These are phyloP conservation scores for Zootermopsis nevadensis DNA, from an alignment of 2,888 invertebrate genomes.

Conservation along the genomic window DNA sequence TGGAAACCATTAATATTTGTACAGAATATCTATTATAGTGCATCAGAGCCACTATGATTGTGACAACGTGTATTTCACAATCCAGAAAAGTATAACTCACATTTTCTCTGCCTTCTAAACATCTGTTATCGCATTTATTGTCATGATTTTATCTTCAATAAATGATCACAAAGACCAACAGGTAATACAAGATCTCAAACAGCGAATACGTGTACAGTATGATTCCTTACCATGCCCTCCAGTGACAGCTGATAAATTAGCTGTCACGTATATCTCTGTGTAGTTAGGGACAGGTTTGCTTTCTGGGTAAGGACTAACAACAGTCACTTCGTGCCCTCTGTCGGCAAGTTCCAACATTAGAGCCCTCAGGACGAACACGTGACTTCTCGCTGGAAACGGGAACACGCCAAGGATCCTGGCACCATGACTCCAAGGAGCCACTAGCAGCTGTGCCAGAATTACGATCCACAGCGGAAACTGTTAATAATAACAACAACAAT, in stretches of 20 bases:
- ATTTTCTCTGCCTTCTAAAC: no score
- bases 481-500: no score
- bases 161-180: no score
- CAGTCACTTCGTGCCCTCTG: conserved; percentile 52
- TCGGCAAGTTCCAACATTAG: conserved; percentile 50
- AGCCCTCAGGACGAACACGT: conserved; percentile 65
- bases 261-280: conserved; percentile 21
- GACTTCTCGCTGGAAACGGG: conserved; percentile 68
- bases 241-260: not conserved
- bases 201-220: no score
- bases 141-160: no score
- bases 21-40: no score
- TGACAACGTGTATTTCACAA: no score
- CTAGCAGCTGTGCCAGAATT: conserved; percentile 56
- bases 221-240: not conserved
- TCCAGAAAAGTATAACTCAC: no score
- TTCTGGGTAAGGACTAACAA: conserved; percentile 31
- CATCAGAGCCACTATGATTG: no score
- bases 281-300: conserved; percentile 34
- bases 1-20: no score
- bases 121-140: no score
- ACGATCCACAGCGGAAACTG: not conserved
- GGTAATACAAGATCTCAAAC: no score
- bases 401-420: conserved; percentile 66
- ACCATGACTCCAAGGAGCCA: conserved; percentile 57